Evolutionary conservation across 2,888 invertebrate genomes (phyloP).

Genomic region (Drosophila pseudotalamancana): DNA sequence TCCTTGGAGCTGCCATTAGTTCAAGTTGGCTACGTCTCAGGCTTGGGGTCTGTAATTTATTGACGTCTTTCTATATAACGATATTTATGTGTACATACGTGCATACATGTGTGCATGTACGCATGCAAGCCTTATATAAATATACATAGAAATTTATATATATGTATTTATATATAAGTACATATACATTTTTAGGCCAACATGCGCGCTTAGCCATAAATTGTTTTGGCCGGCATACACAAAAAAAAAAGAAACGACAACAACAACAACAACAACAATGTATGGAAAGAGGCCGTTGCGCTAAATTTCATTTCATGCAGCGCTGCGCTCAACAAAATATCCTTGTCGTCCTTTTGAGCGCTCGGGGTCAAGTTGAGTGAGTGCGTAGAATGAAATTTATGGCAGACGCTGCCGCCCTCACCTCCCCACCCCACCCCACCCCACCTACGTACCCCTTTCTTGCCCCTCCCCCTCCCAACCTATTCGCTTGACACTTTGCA

Average conservation of each 20-base stretch:
- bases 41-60: slow-evolving; percentile 64
- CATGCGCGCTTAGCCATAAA: slow-evolving; percentile 74
- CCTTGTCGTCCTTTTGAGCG: slow-evolving; percentile 17
- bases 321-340: slow-evolving; percentile 51
- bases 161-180: slow-evolving; percentile 8
- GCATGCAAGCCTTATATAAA: slow-evolving; percentile 17
- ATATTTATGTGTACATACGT: slow-evolving; percentile 20
- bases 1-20: slow-evolving; percentile 54
- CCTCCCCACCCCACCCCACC: not conserved
- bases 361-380: slow-evolving; percentile 69
- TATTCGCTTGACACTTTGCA: slow-evolving; percentile 7
- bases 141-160: no score
- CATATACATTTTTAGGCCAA: slow-evolving; percentile 60
- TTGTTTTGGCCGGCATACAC: slow-evolving; percentile 56
- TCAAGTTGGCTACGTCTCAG: slow-evolving; percentile 60
- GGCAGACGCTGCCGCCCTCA: slow-evolving; percentile 10
- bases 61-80: slow-evolving; percentile 67
- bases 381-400: slow-evolving; percentile 63
- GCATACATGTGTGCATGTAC: not conserved
- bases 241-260: slow-evolving; percentile 23
- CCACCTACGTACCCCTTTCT: not conserved
- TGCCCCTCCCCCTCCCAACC: no score
- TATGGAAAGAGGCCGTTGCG: slow-evolving; percentile 54
- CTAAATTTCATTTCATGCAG: slow-evolving; percentile 75
- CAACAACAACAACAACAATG: slow-evolving; percentile 14